Percentiles rank a stretch among this genome's conserved stretches.
These are phyloP conservation scores for Nasonia giraulti DNA, from an alignment of 1,140 invertebrate genomes.

Conservation along the genomic window DNA sequence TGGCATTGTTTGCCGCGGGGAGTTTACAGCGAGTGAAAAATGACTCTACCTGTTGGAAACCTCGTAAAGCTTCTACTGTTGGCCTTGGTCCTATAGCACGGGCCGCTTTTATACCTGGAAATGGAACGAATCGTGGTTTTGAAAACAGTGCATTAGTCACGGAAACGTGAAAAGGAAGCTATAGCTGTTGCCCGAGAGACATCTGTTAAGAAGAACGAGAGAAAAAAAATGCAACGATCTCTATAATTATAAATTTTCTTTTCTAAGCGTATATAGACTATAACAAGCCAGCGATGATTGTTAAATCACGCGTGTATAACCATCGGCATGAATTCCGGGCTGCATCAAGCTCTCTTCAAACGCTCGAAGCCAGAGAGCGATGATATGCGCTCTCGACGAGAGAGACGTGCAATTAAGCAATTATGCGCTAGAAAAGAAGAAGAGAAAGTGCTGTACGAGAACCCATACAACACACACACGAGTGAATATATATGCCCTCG, in stretches of 20 bases:
- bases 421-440: neutral
- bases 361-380: neutral
- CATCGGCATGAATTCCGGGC: neutral
- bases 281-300: neutral
- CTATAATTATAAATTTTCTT: no score
- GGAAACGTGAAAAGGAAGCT: neutral
- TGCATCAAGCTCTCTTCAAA: neutral
- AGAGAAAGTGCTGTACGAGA: neutral
- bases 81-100: neutral
- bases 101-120: neutral
- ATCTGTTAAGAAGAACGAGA: neutral
- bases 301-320: neutral
- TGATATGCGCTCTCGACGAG: neutral
- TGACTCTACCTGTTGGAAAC: constrained; percentile 4
- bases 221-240: no score
- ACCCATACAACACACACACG: neutral
- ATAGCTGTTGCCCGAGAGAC: neutral
- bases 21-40: neutral
- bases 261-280: no score
- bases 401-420: neutral
- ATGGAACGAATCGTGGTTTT: constrained; percentile 3
- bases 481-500: neutral
- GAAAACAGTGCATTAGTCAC: constrained; percentile 1
- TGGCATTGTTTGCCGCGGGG: neutral
- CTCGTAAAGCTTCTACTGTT: constrained; percentile 13